Percentiles rank a stretch among this genome's conserved stretches.
These are phyloP conservation scores for Euura lappo DNA, from an alignment of 1,140 invertebrate genomes.

Conservation along the genomic window DNA sequence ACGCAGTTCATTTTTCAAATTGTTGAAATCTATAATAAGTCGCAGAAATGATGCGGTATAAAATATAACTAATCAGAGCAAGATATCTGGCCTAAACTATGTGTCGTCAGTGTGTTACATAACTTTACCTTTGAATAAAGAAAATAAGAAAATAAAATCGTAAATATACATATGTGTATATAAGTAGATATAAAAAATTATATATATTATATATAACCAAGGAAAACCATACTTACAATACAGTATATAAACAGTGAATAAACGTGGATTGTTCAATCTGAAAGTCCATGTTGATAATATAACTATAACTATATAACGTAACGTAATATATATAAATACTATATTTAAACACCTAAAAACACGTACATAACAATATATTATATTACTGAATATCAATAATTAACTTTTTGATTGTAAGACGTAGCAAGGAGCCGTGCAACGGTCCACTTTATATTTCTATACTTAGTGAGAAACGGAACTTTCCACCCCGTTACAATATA, in stretches of 20 bases:
- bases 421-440: conserved; percentile 28
- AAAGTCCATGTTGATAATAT: not conserved
- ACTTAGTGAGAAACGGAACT: conserved; percentile 69
- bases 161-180: not conserved
- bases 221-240: too few species aligned
- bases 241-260: too few species aligned
- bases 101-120: too few species aligned
- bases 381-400: conserved; percentile 16
- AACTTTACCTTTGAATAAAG: too few species aligned
- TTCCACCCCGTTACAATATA: conserved; percentile 66
- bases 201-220: not conserved
- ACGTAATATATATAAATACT: not conserved
- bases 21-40: too few species aligned
- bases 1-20: too few species aligned
- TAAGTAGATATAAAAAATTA: not conserved
- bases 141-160: too few species aligned
- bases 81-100: too few species aligned
- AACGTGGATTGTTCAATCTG: too few species aligned
- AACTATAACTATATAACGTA: not conserved
- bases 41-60: too few species aligned
- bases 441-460: conserved; percentile 39
- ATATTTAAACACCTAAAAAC: conserved; percentile 6
- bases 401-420: conserved; percentile 31
- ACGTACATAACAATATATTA: conserved; percentile 9
- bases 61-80: too few species aligned